phyloP scores from a whole-genome alignment of 2,888 invertebrate genomes.

The Artemia sp. region DNA sequence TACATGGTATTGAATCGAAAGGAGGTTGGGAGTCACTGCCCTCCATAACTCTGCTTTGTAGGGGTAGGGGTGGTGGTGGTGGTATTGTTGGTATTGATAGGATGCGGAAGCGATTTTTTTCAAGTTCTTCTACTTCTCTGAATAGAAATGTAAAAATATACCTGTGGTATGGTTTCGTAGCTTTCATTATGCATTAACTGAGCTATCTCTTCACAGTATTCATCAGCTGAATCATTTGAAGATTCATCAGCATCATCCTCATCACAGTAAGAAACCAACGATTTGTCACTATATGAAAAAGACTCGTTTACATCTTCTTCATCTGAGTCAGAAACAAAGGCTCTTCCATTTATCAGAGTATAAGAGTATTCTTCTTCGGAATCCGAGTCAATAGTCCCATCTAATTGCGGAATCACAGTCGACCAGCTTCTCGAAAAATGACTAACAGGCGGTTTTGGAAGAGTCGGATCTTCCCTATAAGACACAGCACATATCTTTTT shows the following conservation, averaged over 20 bases:
- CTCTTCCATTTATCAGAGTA: background rate
- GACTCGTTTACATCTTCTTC: background rate
- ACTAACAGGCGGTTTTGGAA: background rate
- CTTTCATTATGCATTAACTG: slow-evolving; percentile 4
- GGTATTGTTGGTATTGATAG: too few relatives aligned
- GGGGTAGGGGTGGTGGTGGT: too few relatives aligned
- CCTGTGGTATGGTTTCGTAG: slow-evolving; percentile 7
- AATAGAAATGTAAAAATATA: background rate
- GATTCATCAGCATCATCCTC: background rate
- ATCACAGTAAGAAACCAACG: background rate
- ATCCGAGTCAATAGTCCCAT: background rate
- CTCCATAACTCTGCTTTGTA: too few relatives aligned
- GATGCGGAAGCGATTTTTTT: too few relatives aligned
- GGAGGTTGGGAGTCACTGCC: too few relatives aligned
- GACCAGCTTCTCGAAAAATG: background rate
- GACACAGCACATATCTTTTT: background rate
- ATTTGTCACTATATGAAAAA: background rate
- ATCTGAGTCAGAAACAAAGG: background rate
- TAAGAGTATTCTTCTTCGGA: background rate
- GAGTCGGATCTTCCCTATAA: background rate
- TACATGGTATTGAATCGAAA: too few relatives aligned
- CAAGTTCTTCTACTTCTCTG: too few relatives aligned
- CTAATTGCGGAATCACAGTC: background rate
- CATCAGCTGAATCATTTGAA: background rate
- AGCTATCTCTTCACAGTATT: background rate